Evolutionary conservation across 1,140 invertebrate species (phyloP), one percentile per base, ranked within the genome.

Genomic region (Achroia grisella): DNA sequence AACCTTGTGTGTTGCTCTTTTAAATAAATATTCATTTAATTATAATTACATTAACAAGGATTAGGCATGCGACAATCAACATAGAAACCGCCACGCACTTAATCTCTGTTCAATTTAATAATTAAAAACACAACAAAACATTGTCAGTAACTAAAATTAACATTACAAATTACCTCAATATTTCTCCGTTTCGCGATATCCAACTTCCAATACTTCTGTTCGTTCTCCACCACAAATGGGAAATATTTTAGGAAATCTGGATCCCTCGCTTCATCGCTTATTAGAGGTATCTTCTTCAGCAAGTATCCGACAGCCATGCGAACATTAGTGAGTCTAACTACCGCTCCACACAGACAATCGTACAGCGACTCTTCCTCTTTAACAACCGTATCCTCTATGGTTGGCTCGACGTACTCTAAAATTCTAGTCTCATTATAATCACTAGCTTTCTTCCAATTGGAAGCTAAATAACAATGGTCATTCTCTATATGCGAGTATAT

Each of bases 181-280:
- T 86, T 86, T 47, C 83, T 76, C 43, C 86, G 52, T 46, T 86
- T 87, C 10, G 77, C 68, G 33, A 76, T 72, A 55, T 80, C 72
- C 40, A 86, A 52, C 31, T 73, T 74, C 75, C 80, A 87, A 56
- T 73, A 87, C 9, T 29, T 55, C 4, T 83, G 72, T 4, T 74
- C 66, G 45, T 31, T 72, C 9, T 80, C 66, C 2, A 86, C 84
- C 1, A 76, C 72, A 49, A 81, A 87, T 0, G 86, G 83, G 30
- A 86, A 79, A 31, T 53, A 13, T 34, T 64, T 67, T 0, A 57
- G 40, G 50, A 68, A 86, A 27, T 78, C 69, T 1, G 34, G 14
- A 13, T 70, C 58, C 10, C 48, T 52, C 0, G 67, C 77, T 4
- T 58, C 37, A 3, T 57, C 55, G 31, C 62, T 72, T 10, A 87